Conservation (phyloP, 2,113 vertebrate species). For the Vidua macroura region DNA sequence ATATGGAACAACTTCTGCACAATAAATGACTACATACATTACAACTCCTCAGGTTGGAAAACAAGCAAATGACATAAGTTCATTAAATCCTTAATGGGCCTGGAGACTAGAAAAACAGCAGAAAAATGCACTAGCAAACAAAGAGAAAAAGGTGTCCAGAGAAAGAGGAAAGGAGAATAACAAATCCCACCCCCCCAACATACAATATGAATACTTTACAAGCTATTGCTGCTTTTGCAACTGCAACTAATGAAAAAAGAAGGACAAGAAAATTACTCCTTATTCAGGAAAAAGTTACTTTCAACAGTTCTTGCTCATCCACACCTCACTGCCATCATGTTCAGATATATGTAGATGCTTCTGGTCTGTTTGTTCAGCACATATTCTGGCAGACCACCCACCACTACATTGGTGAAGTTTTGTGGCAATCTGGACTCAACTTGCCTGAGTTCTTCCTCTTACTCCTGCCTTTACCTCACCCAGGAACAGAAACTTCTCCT, state of each 20-base stretch:
- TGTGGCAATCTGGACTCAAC: background rate
- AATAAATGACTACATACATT: background rate
- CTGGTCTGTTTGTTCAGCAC: background rate
- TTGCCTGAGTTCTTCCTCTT: background rate
- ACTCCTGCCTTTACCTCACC: background rate
- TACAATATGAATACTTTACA: background rate
- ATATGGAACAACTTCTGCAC: background rate
- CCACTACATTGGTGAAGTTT: background rate
- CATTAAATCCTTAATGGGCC: background rate
- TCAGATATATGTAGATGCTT: background rate
- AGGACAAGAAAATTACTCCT: background rate
- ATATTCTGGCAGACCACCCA: background rate
- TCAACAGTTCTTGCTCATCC: background rate
- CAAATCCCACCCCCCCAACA: fast-evolving
- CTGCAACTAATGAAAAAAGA: background rate
- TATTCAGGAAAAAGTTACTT: background rate
- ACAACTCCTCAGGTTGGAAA: background rate
- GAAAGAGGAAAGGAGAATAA: background rate
- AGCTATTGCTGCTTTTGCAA: background rate
- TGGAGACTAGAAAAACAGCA: background rate
- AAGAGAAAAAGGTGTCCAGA: background rate
- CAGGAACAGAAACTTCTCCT: background rate
- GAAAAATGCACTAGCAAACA: background rate
- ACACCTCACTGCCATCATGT: fast-evolving
- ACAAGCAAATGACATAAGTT: background rate